These are phyloP conservation scores for Nilaparvata lugens DNA, from an alignment of 1,140 invertebrate species.

Conservation along the genomic window DNA sequence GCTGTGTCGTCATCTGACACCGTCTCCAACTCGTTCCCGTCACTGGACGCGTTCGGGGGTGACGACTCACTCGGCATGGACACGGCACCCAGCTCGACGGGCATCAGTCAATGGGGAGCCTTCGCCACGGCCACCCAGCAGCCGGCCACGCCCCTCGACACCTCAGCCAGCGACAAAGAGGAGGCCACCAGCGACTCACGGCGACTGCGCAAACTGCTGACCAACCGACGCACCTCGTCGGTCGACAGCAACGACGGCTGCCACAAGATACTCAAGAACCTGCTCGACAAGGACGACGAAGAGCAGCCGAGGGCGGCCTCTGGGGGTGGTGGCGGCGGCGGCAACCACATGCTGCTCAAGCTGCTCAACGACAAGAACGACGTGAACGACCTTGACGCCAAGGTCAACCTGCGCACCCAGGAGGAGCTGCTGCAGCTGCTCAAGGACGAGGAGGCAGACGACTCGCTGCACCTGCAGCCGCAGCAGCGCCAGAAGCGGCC, in stretches of 20 bases:
- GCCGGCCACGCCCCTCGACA: neutral
- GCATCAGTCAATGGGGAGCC: neutral
- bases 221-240: conserved; percentile 39
- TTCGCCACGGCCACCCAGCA: conserved; percentile 18
- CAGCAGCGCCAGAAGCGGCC: conserved; percentile 50
- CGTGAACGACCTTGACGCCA: conserved; percentile 58
- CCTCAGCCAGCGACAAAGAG: neutral
- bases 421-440: conserved; percentile 73
- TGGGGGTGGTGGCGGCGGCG: conserved; percentile 41
- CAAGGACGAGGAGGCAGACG: conserved; percentile 43
- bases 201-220: conserved; percentile 53
- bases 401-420: conserved; percentile 47
- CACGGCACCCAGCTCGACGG: neutral
- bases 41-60: neutral
- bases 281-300: conserved; percentile 75
- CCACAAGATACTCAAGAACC: conserved; percentile 59
- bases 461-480: conserved; percentile 32
- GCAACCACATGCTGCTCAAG: conserved; percentile 66
- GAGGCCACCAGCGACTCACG: conserved; percentile 45
- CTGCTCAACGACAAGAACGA: conserved; percentile 77
- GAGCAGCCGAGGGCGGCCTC: conserved; percentile 34
- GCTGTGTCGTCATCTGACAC: too few species aligned
- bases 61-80: conserved; percentile 2
- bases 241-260: conserved; percentile 33
- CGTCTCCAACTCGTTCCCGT: neutral